Conservation (phyloP, 1,140 invertebrate species). For the Epicauta chinensis region DNA sequence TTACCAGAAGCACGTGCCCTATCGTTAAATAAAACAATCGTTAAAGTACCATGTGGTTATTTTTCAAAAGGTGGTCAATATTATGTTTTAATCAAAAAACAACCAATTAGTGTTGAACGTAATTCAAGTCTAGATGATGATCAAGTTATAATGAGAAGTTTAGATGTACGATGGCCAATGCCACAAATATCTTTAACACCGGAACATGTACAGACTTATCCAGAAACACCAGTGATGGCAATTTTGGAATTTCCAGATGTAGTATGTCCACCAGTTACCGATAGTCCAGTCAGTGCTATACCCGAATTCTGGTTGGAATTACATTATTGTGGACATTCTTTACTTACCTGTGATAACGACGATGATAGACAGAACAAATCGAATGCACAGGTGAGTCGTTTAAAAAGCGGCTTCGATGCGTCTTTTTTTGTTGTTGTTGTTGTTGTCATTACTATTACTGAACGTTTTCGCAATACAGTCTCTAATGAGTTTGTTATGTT, state of each 20-base stretch:
- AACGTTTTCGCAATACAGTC: too few relatives aligned
- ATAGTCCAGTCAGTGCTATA: conserved; percentile 50
- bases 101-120: conserved; percentile 34
- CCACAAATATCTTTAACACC: conserved; percentile 64
- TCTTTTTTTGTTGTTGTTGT: too few relatives aligned
- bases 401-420: too few relatives aligned
- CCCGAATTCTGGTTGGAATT: conserved; percentile 68
- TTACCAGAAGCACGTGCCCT: conserved; percentile 36
- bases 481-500: conserved; percentile 5
- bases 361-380: conserved; percentile 20
- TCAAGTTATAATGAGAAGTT: conserved; percentile 48
- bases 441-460: too few relatives aligned
- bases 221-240: conserved; percentile 61
- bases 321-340: conserved; percentile 62
- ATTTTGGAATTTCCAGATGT: conserved; percentile 65
- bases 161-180: conserved; percentile 73
- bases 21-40: conserved; percentile 37
- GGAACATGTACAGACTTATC: conserved; percentile 70
- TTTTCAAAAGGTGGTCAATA: conserved; percentile 58
- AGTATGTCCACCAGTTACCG: conserved; percentile 52
- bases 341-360: conserved; percentile 35
- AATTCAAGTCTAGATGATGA: conserved; percentile 6
- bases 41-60: conserved; percentile 61
- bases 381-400: conserved; percentile 30
- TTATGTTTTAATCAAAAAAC: conserved; percentile 43